Conservation (phyloP, 2,113 vertebrate species). For the Ranitomeya imitator region DNA sequence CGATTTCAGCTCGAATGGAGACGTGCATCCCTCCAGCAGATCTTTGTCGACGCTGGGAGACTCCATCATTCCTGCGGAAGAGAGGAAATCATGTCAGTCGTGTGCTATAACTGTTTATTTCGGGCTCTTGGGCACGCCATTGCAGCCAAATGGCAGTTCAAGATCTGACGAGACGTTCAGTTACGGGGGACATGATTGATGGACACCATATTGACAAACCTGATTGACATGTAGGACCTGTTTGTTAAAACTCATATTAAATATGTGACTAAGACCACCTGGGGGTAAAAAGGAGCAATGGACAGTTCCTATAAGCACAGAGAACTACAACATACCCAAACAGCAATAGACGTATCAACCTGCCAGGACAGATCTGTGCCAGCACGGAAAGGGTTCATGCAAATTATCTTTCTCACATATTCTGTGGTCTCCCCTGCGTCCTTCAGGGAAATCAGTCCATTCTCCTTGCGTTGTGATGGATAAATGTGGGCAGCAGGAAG, state of each 20-base stretch:
- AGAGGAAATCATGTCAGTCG: constrained; percentile 33
- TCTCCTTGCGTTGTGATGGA: constrained; percentile 49
- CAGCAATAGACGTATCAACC: constrained; percentile 1
- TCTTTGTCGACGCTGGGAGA: constrained; percentile 62
- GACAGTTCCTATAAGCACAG: neutral
- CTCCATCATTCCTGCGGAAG: constrained; percentile 60
- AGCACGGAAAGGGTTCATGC: constrained; percentile 46
- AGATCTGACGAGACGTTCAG: neutral
- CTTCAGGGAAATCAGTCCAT: constrained; percentile 57
- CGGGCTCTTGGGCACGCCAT: constrained; percentile 20
- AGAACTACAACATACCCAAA: constrained; percentile 29
- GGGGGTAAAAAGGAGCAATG: neutral
- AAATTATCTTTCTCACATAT: constrained; percentile 51
- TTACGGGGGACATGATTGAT: neutral
- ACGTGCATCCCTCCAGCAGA: constrained; percentile 69
- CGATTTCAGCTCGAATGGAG: constrained; percentile 71
- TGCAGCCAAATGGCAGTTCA: constrained; percentile 11
- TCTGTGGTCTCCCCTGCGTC: constrained; percentile 45
- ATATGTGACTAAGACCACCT: neutral
- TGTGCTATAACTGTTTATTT: neutral
- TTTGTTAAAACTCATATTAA: neutral
- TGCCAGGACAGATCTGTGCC: constrained; percentile 22
- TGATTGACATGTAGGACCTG: neutral
- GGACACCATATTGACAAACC: neutral
- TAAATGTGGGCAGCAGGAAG: constrained; percentile 53